Evolutionary conservation across 2,888 invertebrate genomes (phyloP).

Genomic region (Neoaliturus tenellus): DNA sequence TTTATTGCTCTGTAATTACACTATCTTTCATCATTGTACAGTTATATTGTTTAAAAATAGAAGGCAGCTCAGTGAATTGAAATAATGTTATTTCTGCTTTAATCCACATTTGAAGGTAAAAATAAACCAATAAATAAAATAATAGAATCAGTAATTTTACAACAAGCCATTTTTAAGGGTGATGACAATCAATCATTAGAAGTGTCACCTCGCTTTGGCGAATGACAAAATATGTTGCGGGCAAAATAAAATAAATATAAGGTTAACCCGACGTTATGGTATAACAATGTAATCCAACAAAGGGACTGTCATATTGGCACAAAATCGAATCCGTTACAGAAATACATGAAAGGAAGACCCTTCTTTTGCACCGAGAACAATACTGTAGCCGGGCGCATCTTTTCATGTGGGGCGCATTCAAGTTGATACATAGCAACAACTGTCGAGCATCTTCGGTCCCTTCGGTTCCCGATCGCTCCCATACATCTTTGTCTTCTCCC

Average conservation of each 20-base stretch:
- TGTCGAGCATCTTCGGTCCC: conserved; percentile 10
- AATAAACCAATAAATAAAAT: too few species aligned
- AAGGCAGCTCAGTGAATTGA: too few species aligned
- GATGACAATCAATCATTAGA: background rate
- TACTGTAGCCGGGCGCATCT: background rate
- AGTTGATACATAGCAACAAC: conserved; percentile 7
- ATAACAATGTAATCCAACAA: background rate
- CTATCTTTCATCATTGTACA: too few species aligned
- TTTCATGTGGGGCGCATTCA: conserved; percentile 15
- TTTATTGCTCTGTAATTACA: too few species aligned
- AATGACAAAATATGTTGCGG: background rate
- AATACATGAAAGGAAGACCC: background rate
- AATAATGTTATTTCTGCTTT: too few species aligned
- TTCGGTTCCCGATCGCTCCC: background rate
- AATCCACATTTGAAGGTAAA: too few species aligned
- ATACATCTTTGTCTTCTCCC: conserved; percentile 5
- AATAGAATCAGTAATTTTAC: too few species aligned
- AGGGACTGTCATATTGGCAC: conserved; percentile 6
- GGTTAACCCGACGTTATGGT: background rate
- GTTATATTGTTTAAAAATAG: too few species aligned
- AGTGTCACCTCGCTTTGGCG: background rate
- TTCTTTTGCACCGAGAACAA: background rate
- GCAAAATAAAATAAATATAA: background rate
- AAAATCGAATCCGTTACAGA: conserved; percentile 29
- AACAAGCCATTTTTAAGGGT: too few species aligned